These are phyloP conservation scores for Sitta europaea DNA, from an alignment of 2,113 vertebrate genomes.

Conservation along the genomic window DNA sequence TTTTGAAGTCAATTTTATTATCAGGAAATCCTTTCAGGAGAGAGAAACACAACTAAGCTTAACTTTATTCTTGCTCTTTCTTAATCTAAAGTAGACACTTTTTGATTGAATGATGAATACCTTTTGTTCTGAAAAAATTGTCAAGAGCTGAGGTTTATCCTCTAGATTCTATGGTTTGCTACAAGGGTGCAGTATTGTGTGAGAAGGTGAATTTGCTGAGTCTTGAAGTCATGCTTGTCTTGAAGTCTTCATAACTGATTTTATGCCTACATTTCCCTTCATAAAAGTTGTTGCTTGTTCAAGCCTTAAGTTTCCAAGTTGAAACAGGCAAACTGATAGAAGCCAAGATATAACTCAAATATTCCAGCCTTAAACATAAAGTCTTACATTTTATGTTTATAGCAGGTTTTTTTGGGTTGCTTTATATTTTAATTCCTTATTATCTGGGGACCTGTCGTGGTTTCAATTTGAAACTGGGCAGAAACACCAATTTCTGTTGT, in stretches of 20 bases:
- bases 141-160: neutral
- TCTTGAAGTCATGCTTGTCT: neutral
- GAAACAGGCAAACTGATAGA: neutral
- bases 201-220: neutral
- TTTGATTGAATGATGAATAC: neutral
- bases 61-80: neutral
- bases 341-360: neutral
- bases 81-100: neutral
- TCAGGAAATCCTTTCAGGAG: neutral
- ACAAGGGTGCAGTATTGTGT: neutral
- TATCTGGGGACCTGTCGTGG: neutral
- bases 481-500: no score
- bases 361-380: neutral
- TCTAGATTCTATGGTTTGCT: neutral
- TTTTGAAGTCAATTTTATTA: neutral
- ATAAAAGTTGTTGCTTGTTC: neutral
- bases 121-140: neutral
- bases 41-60: neutral
- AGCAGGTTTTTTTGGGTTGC: neutral
- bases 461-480: no score
- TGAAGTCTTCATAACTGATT: neutral
- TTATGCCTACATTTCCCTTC: neutral
- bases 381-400: neutral
- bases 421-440: neutral
- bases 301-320: neutral